Base-by-base conservation (phyloP, 2,888 invertebrate species). In the Pandemis heparana region DNA sequence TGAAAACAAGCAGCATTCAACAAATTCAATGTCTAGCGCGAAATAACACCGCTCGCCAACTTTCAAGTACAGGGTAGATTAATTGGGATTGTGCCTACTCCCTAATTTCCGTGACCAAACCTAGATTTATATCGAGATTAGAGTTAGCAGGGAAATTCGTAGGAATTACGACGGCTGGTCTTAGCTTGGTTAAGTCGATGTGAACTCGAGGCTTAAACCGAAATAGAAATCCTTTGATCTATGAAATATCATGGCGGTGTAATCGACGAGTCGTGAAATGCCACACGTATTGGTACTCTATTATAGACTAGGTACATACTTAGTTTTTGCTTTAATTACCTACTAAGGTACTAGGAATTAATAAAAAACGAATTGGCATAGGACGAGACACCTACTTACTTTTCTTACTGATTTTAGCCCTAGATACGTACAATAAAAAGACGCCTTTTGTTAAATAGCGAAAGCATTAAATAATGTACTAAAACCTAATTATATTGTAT, bases 221-320 rank as follows among this genome's bases (percentile, higher is more conserved):
- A 87, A 87, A 89, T 87, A 86, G 85, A 85, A 86, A 81, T 83
- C 79, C 85, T 90, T 91, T 91, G 89, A 90, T 90, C 85, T 90
- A 82, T 79, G 79, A 83, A 85, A 85, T 83, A 83, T 83, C 76
- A 79, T 79, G 77, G 76, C 75, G 77, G 80, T 73, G 76, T 81
- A 81, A 83, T 82, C 82, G 81, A 82, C 78, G 80, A 80, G 77
- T 80, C 80, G 79, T 80, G 79, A 80, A 84, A 82, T 82, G 75
- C 70, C 73, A 67, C 66, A 75, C 73, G 74, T 12, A 32, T 43
- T 12, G 12, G 43, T 75, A 23, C 43, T 43, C 3, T 56, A 53
- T n/a, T 53, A 43, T 53, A 43, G 38, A 62, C 8, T 32, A 32
- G 23, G 23, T 43, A 12, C 12, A 18, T 14, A 32, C 32, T 53